phyloP scores from a whole-genome alignment of 2,113 vertebrate genomes.

The Toxotes chatareus region DNA sequence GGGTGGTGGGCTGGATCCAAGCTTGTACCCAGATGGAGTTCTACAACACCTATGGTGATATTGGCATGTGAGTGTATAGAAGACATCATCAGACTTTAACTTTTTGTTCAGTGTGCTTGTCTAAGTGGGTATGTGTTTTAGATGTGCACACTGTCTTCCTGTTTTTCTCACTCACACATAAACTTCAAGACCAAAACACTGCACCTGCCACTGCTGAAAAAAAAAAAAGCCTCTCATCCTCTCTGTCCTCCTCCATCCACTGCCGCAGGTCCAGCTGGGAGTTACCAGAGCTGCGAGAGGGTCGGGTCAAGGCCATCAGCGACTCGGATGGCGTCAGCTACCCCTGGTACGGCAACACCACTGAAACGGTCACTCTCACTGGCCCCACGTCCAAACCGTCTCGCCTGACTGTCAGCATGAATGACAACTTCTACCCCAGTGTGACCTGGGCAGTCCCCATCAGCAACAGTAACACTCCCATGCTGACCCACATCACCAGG shows the following conservation, averaged over 20 bases:
- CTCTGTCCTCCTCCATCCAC: slow-evolving; percentile 27
- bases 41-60: slow-evolving; percentile 98
- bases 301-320: slow-evolving; percentile 96
- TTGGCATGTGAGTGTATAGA: slow-evolving; percentile 90
- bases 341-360: slow-evolving; percentile 99
- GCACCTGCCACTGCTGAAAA: slow-evolving; percentile 8
- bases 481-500: slow-evolving; percentile 96
- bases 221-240: background rate
- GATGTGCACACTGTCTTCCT: background rate
- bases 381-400: slow-evolving; percentile 96
- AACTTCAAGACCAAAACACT: slow-evolving; percentile 8
- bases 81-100: background rate
- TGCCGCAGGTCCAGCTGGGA: slow-evolving; percentile 97
- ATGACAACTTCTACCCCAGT: slow-evolving; percentile 99
- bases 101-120: slow-evolving; percentile 12
- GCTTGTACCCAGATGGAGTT: slow-evolving; percentile 99
- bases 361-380: slow-evolving; percentile 94
- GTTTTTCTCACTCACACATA: background rate
- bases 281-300: slow-evolving; percentile 95
- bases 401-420: slow-evolving; percentile 98
- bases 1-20: slow-evolving; percentile 99
- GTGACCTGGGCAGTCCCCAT: slow-evolving; percentile 99
- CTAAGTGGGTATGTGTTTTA: background rate
- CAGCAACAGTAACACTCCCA: slow-evolving; percentile 95
- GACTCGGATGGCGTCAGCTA: slow-evolving; percentile 99